Evolutionary conservation across 1,140 invertebrate genomes (phyloP), one percentile per base, ranked within the genome.

Genomic region (Bombus waltoni): DNA sequence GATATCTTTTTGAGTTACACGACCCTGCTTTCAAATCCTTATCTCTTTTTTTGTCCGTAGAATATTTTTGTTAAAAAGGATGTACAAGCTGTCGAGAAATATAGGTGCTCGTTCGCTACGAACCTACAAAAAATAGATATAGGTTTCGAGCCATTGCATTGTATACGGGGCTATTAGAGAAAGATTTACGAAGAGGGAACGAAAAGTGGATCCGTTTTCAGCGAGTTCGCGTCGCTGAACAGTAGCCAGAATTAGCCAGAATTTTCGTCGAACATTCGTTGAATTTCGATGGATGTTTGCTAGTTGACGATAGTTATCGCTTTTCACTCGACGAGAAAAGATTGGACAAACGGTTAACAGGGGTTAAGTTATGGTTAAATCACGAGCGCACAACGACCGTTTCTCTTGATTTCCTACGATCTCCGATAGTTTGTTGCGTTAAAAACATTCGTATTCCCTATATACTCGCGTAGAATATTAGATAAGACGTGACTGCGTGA

Each of bases 231-330:
- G 9, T 65, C 47, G 73, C 13, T 47, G 47, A 53, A 53, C 5
- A 53, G 47, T 22, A 53, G 18, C 5, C 18, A 53, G 62, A 78
- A 66, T 62, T 85, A 72, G 70, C 53, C 32, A 62, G 1, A 44
- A 85, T 57, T 13, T 25, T 18, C 62, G n/a, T n/a, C 57, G 62
- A 53, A 18, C 5, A 70, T 75, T 85, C 40, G 44, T 62, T 35
- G 76, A 32, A 66, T 84, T 85, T 25, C 59, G 71, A 87, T 87
- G 83, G 77, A 87, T 86, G 66, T 65, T 66, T 35, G 32, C 44
- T 44, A n/a, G 44, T 75, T 59, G 75, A 70, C 86, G 79, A 74
- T 79, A 87, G 38, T n/a, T n/a, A 57, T 65, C 40, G 35, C 32
- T 53, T 32, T 62, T 18, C 25, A n/a, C 35, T 59, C 25, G 72